A percentile compares a stretch with the other conserved stretches of the same genome.
These are phyloP conservation scores for Cyprinodon diabolis DNA, from an alignment of 2,797 vertebrate species.

Conservation along the genomic window DNA sequence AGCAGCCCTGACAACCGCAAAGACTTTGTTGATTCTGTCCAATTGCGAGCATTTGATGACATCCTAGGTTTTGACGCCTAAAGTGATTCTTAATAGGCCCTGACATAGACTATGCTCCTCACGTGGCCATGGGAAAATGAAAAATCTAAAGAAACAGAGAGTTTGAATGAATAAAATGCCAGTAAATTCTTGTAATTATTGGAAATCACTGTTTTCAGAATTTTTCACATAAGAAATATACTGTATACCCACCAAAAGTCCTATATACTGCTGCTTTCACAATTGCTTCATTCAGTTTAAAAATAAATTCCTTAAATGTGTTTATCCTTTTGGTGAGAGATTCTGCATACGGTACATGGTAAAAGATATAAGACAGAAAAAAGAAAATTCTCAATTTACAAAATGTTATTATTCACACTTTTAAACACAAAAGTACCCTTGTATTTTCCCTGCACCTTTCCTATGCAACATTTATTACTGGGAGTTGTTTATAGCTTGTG, in stretches of 20 bases:
- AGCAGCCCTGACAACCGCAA: conserved; percentile 24
- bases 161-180: neutral
- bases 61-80: conserved; percentile 16
- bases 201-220: neutral
- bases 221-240: conserved; percentile 4
- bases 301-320: too few species aligned
- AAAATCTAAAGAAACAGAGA: conserved; percentile 10
- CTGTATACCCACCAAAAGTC: neutral
- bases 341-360: neutral
- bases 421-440: neutral
- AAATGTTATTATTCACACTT: neutral
- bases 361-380: neutral
- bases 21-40: conserved; percentile 10
- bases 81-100: conserved; percentile 29
- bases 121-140: conserved; percentile 23
- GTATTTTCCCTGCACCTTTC: neutral
- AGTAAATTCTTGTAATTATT: neutral
- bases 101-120: conserved; percentile 19
- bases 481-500: conserved; percentile 7
- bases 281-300: neutral
- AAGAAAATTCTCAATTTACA: neutral
- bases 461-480: conserved; percentile 1
- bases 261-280: neutral
- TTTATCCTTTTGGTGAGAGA: neutral
- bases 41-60: neutral